phyloP scores from a whole-genome alignment of 2,888 invertebrate species.

The Orthonevra nobilis region DNA sequence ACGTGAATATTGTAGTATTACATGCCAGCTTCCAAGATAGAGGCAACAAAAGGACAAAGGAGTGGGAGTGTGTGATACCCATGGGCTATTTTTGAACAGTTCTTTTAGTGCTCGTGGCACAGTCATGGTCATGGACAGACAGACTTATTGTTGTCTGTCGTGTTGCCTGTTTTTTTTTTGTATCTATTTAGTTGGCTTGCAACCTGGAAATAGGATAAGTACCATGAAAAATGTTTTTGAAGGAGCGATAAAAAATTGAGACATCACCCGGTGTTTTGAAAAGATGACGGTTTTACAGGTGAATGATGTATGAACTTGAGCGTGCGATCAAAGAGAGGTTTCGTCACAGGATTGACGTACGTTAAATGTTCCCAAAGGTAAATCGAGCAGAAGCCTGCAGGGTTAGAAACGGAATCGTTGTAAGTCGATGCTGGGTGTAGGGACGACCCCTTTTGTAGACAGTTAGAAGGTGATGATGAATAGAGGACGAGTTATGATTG shows the following conservation, averaged over 20 bases:
- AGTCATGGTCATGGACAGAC: constrained; percentile 62
- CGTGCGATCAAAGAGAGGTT: too few relatives aligned
- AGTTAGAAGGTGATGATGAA: too few relatives aligned
- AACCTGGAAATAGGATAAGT: constrained; percentile 56
- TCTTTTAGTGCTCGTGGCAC: constrained; percentile 6
- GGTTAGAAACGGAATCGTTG: too few relatives aligned
- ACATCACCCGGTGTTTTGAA: too few relatives aligned
- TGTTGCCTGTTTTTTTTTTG: constrained; percentile 41
- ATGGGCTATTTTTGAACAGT: constrained; percentile 45
- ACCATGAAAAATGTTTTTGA: constrained; percentile 63
- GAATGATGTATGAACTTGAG: too few relatives aligned
- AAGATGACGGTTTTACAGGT: too few relatives aligned
- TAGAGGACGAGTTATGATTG: too few relatives aligned
- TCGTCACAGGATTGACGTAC: too few relatives aligned
- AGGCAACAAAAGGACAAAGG: constrained; percentile 37
- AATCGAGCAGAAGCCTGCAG: too few relatives aligned
- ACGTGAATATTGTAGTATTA: neutral
- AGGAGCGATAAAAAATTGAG: constrained; percentile 42
- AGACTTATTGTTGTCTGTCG: constrained; percentile 60
- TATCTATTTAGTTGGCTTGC: constrained; percentile 18
- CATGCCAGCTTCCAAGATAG: constrained; percentile 18
- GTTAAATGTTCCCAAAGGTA: too few relatives aligned
- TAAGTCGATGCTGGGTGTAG: too few relatives aligned
- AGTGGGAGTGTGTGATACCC: constrained; percentile 60
- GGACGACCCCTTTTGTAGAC: too few relatives aligned